These are phyloP conservation scores for Nebria brevicollis DNA, from an alignment of 2,888 invertebrate species.

Conservation along the genomic window DNA sequence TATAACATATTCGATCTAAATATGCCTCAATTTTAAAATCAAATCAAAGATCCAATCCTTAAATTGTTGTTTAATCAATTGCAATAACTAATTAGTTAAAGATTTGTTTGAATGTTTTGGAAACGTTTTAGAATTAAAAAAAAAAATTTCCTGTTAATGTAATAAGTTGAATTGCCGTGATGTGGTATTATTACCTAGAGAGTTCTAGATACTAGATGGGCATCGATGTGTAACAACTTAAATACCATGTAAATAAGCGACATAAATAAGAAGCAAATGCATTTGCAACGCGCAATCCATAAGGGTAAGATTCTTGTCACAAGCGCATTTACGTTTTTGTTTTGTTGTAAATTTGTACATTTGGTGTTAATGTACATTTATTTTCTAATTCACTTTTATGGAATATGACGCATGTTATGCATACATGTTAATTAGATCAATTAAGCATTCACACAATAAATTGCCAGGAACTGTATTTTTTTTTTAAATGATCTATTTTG, in stretches of 20 bases:
- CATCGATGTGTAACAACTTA: constrained; percentile 42
- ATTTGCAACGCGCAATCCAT: constrained; percentile 34
- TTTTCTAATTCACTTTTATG: background rate
- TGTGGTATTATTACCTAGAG: constrained; percentile 1
- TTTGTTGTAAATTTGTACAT: constrained; percentile 18
- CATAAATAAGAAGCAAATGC: constrained; percentile 41
- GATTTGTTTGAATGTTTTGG: background rate
- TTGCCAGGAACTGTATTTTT: background rate
- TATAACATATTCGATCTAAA: background rate
- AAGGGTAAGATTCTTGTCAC: constrained; percentile 14
- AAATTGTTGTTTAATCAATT: too few relatives aligned
- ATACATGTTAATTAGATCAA: background rate
- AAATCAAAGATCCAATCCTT: too few relatives aligned
- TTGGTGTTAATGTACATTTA: constrained; percentile 14
- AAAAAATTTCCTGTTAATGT: background rate
- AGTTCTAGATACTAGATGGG: constrained; percentile 4
- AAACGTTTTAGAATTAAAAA: background rate
- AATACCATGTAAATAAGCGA: constrained; percentile 32
- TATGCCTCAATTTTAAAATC: too few relatives aligned
- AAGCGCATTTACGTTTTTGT: background rate
- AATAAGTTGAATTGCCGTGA: background rate
- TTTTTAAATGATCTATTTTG: too few relatives aligned
- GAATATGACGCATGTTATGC: background rate
- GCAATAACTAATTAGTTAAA: too few relatives aligned
- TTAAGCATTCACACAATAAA: background rate